Conservation (phyloP, 2,888 invertebrate genomes). For the Pseudoips prasinana region DNA sequence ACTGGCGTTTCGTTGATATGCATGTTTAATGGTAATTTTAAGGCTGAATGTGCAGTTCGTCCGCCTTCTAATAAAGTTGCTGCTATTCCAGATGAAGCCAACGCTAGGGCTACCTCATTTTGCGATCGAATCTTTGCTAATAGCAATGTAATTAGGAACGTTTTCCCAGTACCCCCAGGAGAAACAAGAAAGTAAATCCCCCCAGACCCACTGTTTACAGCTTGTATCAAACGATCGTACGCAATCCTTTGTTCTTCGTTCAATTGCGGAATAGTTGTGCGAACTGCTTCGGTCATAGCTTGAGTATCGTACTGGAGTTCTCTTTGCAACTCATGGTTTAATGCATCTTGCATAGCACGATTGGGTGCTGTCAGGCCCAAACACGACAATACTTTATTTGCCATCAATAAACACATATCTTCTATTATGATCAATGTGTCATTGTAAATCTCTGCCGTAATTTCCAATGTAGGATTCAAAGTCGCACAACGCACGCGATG, state of each 20-base stretch:
- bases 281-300: slow-evolving; percentile 28
- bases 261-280: slow-evolving; percentile 29
- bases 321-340: slow-evolving; percentile 23
- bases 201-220: slow-evolving; percentile 28
- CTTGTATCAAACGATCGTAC: slow-evolving; percentile 32
- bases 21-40: slow-evolving; percentile 38
- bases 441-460: slow-evolving; percentile 19
- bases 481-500: slow-evolving; percentile 10
- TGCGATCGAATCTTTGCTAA: slow-evolving; percentile 29
- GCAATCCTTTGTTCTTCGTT: slow-evolving; percentile 32
- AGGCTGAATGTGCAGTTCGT: slow-evolving; percentile 36
- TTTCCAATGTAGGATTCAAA: slow-evolving; percentile 9
- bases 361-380: slow-evolving; percentile 33
- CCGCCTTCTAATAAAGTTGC: slow-evolving; percentile 30
- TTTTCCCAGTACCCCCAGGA: slow-evolving; percentile 28
- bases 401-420: slow-evolving; percentile 32
- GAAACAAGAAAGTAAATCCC: slow-evolving; percentile 30
- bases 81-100: slow-evolving; percentile 37
- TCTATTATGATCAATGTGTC: slow-evolving; percentile 24
- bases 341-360: slow-evolving; percentile 26
- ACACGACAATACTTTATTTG: slow-evolving; percentile 32
- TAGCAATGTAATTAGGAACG: slow-evolving; percentile 29
- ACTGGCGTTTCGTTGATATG: slow-evolving; percentile 27
- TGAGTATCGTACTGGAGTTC: slow-evolving; percentile 28
- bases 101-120: slow-evolving; percentile 28